A percentile compares a stretch with the other conserved stretches of the same genome.
Evolutionary conservation across 2,888 invertebrate species (phyloP).

Genomic region (Hetaerina titia): DNA sequence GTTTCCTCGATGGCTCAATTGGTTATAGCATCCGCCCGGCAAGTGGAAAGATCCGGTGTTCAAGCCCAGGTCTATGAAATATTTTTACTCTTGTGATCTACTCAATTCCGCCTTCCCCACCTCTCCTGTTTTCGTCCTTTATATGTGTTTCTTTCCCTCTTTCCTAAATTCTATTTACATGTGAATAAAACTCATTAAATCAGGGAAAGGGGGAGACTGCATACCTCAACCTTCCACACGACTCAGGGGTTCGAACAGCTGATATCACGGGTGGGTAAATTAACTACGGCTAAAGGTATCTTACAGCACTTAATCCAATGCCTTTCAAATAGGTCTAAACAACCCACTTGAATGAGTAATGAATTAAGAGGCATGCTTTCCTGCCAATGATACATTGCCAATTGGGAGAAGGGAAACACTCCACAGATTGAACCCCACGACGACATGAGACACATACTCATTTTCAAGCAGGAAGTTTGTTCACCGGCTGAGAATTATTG

Average conservation of each 20-base stretch:
- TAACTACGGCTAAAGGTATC: neutral
- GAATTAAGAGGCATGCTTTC: neutral
- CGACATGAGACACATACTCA: neutral
- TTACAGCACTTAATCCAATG: neutral
- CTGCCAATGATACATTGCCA: neutral
- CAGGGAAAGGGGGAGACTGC: neutral
- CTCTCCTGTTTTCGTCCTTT: too few relatives aligned
- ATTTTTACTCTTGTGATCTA: too few relatives aligned
- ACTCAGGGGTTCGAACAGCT: neutral
- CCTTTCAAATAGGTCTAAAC: neutral
- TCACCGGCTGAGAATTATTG: neutral
- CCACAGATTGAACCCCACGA: neutral
- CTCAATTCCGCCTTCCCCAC: too few relatives aligned
- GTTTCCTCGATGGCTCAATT: too few relatives aligned
- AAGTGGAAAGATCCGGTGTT: too few relatives aligned
- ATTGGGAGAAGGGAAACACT: neutral
- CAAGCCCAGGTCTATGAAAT: too few relatives aligned
- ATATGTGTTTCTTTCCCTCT: too few relatives aligned
- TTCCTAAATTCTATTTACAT: too few relatives aligned
- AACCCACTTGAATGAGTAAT: neutral
- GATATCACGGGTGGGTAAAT: neutral
- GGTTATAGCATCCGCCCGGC: too few relatives aligned
- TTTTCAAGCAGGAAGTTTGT: neutral
- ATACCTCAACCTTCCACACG: neutral
- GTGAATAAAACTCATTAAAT: too few relatives aligned